Evolutionary conservation across 2,797 vertebrate genomes (phyloP), one percentile per base, ranked within the genome.

Genomic region (Todus mexicanus): DNA sequence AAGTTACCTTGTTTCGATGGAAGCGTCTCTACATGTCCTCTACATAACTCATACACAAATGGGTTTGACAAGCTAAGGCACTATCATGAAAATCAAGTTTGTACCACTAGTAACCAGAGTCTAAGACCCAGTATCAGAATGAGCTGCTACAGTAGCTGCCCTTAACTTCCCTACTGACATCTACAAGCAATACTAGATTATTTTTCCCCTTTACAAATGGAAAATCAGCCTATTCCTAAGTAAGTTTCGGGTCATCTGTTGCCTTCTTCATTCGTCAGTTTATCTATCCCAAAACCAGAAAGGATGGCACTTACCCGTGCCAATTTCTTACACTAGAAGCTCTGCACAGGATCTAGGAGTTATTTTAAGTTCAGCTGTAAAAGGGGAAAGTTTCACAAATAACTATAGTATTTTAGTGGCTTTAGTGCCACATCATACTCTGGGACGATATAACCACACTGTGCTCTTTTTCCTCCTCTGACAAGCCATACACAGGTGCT

Each of bases 401-500:
- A 27, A 23, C 37, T 25, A 18, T 8, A 26, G 10, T 21, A 33
- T 12, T 53, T 33, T 6, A 51, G 12, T 3, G 9, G 21, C 45
- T 47, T n/a, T 17, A 33, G 14, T 27, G 4, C 29, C 71, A 56
- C 27, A 38, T 23, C 9, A 10, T 11, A 5, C 13, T 7, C 2
- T 20, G 11, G n/a, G 5, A 12, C n/a, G 29, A 18, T 21, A 42
- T 5, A 40, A 22, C 37, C 3, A 3, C 0, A 2, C n/a, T 26
- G 8, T 6, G 72, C 15, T 27, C 4, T 15, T 40, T n/a, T 10
- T 2, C 12, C 26, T 20, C 35, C 37, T 27, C 35, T 5, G 14
- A 14, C 23, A 65, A 35, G 10, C 4, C 43, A 35, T 3, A 5
- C 2, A 0, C 0, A 12, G 13, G 9, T 50, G 25, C 11, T 7